phyloP scores from a whole-genome alignment of 2,113 vertebrate genomes.

The Ploceus nigricollis region DNA sequence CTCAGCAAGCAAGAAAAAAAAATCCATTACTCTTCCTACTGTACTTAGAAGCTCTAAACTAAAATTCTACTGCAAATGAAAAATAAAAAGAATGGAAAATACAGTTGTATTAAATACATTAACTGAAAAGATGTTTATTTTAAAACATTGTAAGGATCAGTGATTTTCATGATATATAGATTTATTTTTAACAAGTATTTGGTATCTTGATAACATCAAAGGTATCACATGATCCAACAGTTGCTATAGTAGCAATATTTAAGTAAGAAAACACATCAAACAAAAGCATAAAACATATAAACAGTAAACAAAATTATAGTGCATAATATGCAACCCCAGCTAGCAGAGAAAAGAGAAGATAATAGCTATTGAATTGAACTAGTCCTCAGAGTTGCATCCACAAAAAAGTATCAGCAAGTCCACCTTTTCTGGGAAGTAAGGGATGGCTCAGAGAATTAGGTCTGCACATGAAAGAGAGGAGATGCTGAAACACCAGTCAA shows the following conservation, averaged over 20 bases:
- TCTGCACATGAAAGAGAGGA: neutral
- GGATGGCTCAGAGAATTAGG: neutral
- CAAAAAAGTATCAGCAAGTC: neutral
- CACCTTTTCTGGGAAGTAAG: neutral
- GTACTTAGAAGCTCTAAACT: slow-evolving; percentile 8
- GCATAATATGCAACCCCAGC: neutral
- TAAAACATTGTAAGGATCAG: slow-evolving; percentile 20
- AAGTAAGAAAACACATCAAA: slow-evolving; percentile 70
- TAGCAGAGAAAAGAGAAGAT: neutral
- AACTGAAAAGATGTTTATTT: slow-evolving; percentile 18
- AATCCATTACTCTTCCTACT: slow-evolving; percentile 20
- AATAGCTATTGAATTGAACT: neutral
- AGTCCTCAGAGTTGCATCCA: neutral
- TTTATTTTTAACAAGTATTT: slow-evolving; percentile 62
- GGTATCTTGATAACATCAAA: slow-evolving; percentile 58
- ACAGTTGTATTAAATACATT: neutral
- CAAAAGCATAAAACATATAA: slow-evolving; percentile 60
- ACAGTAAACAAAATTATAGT: slow-evolving; percentile 58
- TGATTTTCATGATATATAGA: neutral
- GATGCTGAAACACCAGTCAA: neutral
- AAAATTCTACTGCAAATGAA: slow-evolving; percentile 11
- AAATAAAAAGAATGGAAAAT: neutral
- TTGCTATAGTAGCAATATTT: slow-evolving; percentile 75
- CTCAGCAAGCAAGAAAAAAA: neutral
- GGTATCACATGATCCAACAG: slow-evolving; percentile 59